Percentiles rank a stretch among this genome's conserved stretches.
phyloP scores from a whole-genome alignment of 2,888 invertebrate genomes.

The Carpatolechia fugitivella region DNA sequence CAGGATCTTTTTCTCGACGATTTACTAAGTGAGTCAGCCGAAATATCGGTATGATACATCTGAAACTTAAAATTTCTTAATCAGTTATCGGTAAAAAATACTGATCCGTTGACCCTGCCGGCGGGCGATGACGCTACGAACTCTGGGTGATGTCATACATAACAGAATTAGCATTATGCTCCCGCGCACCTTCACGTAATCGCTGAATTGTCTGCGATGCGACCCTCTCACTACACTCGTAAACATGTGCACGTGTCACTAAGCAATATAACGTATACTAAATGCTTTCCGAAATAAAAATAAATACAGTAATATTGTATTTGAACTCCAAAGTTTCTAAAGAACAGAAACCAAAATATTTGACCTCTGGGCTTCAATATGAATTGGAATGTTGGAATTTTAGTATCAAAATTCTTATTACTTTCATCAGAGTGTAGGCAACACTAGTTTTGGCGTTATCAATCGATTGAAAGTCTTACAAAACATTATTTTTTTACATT shows the following conservation, averaged over 20 bases:
- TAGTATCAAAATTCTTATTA: too few relatives aligned
- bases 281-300: too few relatives aligned
- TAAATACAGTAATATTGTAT: too few relatives aligned
- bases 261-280: too few relatives aligned
- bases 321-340: too few relatives aligned
- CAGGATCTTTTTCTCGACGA: not conserved
- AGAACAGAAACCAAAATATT: too few relatives aligned
- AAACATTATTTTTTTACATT: too few relatives aligned
- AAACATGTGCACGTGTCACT: not conserved
- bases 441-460: too few relatives aligned
- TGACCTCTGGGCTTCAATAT: too few relatives aligned
- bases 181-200: conserved; percentile 23
- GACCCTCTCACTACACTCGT: not conserved
- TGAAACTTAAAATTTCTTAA: not conserved
- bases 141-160: conserved; percentile 41
- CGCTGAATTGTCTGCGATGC: conserved; percentile 6
- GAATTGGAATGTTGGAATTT: too few relatives aligned
- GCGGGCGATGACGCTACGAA: conserved; percentile 35
- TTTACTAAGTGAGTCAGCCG: not conserved
- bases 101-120: conserved; percentile 18
- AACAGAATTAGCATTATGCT: conserved; percentile 26
- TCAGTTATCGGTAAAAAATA: conserved; percentile 2
- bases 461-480: too few relatives aligned
- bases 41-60: conserved; percentile 6
- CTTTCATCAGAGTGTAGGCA: too few relatives aligned